Evolutionary conservation across 2,888 invertebrate genomes (phyloP).

Genomic region (Mesorhabditis sp.): DNA sequence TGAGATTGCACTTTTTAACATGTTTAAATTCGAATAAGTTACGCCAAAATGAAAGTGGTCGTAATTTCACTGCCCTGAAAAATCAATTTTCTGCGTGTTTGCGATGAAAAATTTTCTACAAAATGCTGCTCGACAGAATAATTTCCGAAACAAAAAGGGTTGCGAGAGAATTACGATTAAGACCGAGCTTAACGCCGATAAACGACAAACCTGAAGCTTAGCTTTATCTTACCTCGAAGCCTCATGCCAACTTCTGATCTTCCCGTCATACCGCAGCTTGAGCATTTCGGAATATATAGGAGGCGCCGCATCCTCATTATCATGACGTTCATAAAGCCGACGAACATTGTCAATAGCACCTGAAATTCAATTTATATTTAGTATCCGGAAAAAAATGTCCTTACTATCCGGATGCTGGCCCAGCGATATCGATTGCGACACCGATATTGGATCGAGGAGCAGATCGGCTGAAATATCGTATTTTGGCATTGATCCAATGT

Average conservation of each 20-base stretch:
- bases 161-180: too few species aligned
- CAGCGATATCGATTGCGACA: conserved; percentile 26
- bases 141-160: too few species aligned
- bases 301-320: conserved; percentile 12
- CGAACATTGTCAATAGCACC: conserved; percentile 48
- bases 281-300: conserved; percentile 38
- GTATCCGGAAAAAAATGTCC: background rate
- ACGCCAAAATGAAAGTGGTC: too few species aligned
- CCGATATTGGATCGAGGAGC: conserved; percentile 26
- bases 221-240: background rate
- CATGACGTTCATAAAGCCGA: conserved; percentile 23
- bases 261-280: conserved; percentile 1
- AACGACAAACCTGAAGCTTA: too few species aligned
- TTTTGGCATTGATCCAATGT: too few species aligned
- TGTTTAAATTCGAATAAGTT: too few species aligned
- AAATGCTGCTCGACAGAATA: too few species aligned
- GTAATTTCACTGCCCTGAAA: too few species aligned
- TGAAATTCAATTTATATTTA: background rate
- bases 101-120: too few species aligned
- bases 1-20: too few species aligned
- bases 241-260: background rate
- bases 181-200: too few species aligned
- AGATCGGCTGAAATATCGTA: conserved; percentile 23
- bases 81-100: too few species aligned
- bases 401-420: conserved; percentile 34